These are phyloP conservation scores for Brienomyrus brachyistius DNA, from an alignment of 2,113 vertebrate genomes.

Conservation along the genomic window DNA sequence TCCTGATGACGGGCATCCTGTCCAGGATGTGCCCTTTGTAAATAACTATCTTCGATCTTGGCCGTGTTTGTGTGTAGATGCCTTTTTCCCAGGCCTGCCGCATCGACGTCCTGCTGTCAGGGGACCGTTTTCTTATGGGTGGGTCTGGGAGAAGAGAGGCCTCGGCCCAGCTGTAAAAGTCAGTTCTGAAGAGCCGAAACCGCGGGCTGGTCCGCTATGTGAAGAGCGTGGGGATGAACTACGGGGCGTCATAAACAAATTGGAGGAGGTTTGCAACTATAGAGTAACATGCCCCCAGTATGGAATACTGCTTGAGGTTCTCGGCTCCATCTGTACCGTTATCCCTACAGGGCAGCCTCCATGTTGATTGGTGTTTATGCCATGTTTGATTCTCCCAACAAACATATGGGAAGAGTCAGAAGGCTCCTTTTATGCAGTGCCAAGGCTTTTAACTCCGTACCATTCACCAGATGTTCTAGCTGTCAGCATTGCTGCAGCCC, in stretches of 20 bases:
- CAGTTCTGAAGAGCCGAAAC: background rate
- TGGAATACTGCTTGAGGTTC: background rate
- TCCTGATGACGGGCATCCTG: background rate
- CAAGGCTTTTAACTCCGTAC: conserved; percentile 8
- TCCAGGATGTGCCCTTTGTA: background rate
- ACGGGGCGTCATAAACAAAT: background rate
- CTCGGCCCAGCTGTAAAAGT: background rate
- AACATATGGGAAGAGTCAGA: background rate
- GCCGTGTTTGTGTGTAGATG: background rate
- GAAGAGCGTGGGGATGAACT: background rate
- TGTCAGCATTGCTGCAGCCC: background rate
- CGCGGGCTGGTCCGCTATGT: background rate
- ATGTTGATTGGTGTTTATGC: background rate
- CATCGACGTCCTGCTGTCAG: background rate
- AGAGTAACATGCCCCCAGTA: background rate
- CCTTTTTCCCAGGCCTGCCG: background rate
- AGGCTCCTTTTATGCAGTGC: background rate
- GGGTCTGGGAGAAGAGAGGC: background rate
- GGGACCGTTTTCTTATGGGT: background rate
- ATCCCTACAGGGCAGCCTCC: background rate
- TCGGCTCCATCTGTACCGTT: background rate
- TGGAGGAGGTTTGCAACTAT: background rate
- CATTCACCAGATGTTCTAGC: background rate
- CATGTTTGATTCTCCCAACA: background rate
- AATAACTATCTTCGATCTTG: background rate